Evolutionary conservation across 2,888 invertebrate species (phyloP).

Genomic region (Stomorhina lunata): DNA sequence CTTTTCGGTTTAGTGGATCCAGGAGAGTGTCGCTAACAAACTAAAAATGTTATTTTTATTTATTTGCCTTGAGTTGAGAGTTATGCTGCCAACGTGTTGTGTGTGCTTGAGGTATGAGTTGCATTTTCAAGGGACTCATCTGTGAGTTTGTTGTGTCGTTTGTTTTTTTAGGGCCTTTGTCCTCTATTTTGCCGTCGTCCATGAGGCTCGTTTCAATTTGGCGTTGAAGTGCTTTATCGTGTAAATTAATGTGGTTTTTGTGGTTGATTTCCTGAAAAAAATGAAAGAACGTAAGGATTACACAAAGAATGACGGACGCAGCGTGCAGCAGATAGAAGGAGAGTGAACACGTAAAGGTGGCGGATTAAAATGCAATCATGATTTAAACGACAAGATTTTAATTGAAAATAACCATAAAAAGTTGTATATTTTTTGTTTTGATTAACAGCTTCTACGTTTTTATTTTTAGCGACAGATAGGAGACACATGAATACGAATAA

Average conservation of each 20-base stretch:
- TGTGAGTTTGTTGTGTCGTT: background rate
- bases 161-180: background rate
- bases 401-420: slow-evolving; percentile 61
- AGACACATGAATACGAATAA: no score
- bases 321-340: no score
- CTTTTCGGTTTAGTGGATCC: background rate
- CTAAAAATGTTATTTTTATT: background rate
- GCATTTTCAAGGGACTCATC: slow-evolving; percentile 49
- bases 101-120: slow-evolving; percentile 46
- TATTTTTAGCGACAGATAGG: background rate
- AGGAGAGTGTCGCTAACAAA: background rate
- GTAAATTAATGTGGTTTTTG: slow-evolving; percentile 68
- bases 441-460: slow-evolving; percentile 47
- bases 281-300: slow-evolving; percentile 51
- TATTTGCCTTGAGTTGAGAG: slow-evolving; percentile 6
- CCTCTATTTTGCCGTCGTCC: background rate
- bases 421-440: slow-evolving; percentile 34
- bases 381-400: slow-evolving; percentile 65
- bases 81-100: background rate
- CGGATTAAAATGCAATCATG: slow-evolving; percentile 66
- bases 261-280: slow-evolving; percentile 60
- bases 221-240: slow-evolving; percentile 68
- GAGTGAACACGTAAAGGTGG: slow-evolving; percentile 59
- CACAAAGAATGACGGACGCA: no score
- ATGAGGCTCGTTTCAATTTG: slow-evolving; percentile 39